Base-by-base conservation (phyloP, 2,113 vertebrate species). In the Bujurquina vittata region DNA sequence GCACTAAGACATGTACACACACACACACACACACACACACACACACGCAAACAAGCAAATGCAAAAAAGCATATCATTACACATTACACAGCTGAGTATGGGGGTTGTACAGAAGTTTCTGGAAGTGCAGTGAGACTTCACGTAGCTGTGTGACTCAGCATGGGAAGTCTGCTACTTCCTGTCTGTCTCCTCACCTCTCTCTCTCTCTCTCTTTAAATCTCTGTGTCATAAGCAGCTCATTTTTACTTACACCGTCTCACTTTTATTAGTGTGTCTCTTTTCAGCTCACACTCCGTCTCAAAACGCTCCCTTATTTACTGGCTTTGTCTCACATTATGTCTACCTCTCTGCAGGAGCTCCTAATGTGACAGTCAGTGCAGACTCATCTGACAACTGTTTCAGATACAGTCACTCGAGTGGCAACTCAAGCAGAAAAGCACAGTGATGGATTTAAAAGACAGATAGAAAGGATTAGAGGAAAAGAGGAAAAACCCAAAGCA, bases 81-180 rank as follows among this genome's bases (percentile, higher is more conserved):
- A 92, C 63, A n/a, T 77, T 55, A 52, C 89, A 91, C 93, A 94
- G 93, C 93, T 93, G 93, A 93, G 91, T 82, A 93, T 93, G 94
- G 84, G 75, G 88, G 76, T 35, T 84, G 77, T 22, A 10, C 63
- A 84, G 81, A 91, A 75, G 84, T 86, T 92, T 89, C 86, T 91
- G 81, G 86, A 87, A 86, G 74, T 43, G 83, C 14, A 40, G 77
- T 26, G 65, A 84, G 52, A 77, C 84, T 87, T 90, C 63, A 69
- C 77, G 84, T 86, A 69, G n/a, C 57, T 73, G 60, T 43, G 37
- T 92, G 90, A 92, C 61, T 93, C 92, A 92, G 87, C 86, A 49
- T 17, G 29, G 82, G 80, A 58, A 37, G 79, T 75, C 72, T 84
- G 69, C 46, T 60, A 82, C 81, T 67, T 80, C 63, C 72, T 79